phyloP scores from a whole-genome alignment of 2,797 vertebrate genomes.

The Tolypeutes matacus region DNA sequence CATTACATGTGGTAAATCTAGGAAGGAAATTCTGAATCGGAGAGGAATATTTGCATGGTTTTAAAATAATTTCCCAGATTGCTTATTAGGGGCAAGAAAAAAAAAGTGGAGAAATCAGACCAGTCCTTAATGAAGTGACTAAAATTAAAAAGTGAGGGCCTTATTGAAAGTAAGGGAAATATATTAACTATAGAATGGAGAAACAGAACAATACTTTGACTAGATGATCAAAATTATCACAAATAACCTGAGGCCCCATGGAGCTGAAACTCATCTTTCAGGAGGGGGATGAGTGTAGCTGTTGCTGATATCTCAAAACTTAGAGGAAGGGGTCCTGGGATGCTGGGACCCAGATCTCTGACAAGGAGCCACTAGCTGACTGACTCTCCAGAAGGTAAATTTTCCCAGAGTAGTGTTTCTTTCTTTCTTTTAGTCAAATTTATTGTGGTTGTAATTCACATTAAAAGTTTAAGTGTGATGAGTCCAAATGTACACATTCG shows the following conservation, averaged over 20 bases:
- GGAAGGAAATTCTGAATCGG: background rate
- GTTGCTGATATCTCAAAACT: background rate
- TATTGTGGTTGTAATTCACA: background rate
- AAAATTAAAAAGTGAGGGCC: no score
- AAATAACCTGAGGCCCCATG: background rate
- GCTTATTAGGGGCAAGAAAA: background rate
- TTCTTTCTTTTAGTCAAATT: background rate
- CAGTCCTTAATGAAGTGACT: no score
- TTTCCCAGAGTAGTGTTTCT: background rate
- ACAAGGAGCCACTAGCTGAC: no score
- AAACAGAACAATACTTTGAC: background rate
- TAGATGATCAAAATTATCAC: background rate
- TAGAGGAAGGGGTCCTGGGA: no score
- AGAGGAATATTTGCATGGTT: no score
- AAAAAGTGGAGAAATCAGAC: background rate
- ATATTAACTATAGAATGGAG: background rate
- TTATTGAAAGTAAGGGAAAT: no score
- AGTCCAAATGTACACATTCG: background rate
- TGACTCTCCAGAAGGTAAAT: background rate
- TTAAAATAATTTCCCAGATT: background rate
- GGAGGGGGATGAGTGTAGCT: background rate
- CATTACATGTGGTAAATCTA: background rate
- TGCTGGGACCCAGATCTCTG: no score
- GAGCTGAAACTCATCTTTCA: no score
- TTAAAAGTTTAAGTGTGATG: no score